Conservation (phyloP, 2,888 invertebrate species). For the Eristalis pertinax region DNA sequence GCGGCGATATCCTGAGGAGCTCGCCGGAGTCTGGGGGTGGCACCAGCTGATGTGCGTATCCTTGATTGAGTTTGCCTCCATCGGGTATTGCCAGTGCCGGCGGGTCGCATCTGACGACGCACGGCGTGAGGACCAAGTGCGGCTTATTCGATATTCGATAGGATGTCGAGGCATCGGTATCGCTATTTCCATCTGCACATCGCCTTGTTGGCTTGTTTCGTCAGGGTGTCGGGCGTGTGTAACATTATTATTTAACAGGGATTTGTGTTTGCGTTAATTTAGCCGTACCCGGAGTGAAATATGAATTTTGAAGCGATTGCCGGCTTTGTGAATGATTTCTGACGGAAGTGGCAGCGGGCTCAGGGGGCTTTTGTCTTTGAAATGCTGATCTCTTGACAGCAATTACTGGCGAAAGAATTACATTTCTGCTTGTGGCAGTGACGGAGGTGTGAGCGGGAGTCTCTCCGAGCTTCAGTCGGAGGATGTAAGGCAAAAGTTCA, state of each 20-base stretch:
- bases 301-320: constrained; percentile 21
- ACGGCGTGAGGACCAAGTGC: background rate
- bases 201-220: background rate
- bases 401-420: constrained; percentile 36
- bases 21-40: constrained; percentile 9
- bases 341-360: background rate
- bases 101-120: background rate
- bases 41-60: constrained; percentile 29
- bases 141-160: background rate
- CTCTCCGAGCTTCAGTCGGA: background rate
- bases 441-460: background rate
- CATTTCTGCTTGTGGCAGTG: constrained; percentile 2
- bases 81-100: background rate
- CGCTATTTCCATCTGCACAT: constrained; percentile 30
- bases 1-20: constrained; percentile 22
- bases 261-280: constrained; percentile 49
- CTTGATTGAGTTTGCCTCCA: constrained; percentile 54
- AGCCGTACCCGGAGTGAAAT: constrained; percentile 12
- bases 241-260: constrained; percentile 41
- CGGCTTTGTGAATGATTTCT: constrained; percentile 14
- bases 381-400: constrained; percentile 37
- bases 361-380: constrained; percentile 29
- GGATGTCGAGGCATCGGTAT: constrained; percentile 3
- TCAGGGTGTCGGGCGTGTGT: background rate
- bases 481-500: background rate